Evolutionary conservation across 1,140 invertebrate species (phyloP).

Genomic region (Gyrodactylus bullatarudis): DNA sequence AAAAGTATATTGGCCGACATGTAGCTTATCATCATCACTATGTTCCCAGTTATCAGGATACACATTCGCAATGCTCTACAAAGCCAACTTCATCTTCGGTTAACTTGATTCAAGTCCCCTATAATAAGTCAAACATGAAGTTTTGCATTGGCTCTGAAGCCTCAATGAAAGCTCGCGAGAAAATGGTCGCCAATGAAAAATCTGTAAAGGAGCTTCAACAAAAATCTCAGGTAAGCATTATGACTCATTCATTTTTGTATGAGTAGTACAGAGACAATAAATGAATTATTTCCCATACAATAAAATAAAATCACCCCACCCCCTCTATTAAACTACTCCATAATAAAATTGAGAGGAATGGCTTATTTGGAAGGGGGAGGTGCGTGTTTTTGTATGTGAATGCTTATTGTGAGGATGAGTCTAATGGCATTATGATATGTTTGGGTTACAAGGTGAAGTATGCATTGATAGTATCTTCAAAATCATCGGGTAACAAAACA

Average conservation of each 20-base stretch:
- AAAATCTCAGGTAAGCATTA: neutral
- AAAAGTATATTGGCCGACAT: constrained; percentile 2
- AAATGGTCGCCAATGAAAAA: neutral
- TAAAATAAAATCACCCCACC: no score
- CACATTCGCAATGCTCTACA: neutral
- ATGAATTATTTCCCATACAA: neutral
- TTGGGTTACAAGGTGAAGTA: neutral
- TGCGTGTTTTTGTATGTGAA: neutral
- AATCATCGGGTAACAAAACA: neutral
- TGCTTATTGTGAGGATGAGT: no score
- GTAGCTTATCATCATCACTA: constrained; percentile 1
- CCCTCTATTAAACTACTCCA: neutral
- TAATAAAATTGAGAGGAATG: neutral
- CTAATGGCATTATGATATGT: neutral
- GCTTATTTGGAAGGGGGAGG: neutral
- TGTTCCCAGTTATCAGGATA: neutral
- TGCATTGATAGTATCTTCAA: neutral
- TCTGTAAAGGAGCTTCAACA: neutral
- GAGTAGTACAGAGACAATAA: neutral
- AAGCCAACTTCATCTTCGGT: no score
- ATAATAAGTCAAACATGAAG: neutral
- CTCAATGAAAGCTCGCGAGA: neutral
- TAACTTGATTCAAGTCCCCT: neutral
- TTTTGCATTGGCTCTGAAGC: neutral
- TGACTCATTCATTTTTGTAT: neutral